These are phyloP conservation scores for Drosophila lacertosa DNA, from an alignment of 1,140 invertebrate genomes.

Conservation along the genomic window DNA sequence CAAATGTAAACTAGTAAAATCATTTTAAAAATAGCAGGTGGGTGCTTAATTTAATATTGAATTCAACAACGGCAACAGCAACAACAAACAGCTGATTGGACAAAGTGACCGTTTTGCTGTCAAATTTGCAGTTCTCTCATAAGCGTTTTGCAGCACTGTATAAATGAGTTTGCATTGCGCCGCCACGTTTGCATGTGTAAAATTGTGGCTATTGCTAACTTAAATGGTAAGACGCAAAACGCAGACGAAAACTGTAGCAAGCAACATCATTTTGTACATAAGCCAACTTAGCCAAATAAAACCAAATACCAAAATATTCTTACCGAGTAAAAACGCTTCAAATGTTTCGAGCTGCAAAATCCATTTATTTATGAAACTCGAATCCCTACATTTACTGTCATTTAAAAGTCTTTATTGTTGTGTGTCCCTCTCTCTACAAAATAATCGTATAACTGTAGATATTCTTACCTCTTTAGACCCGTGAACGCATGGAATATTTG, in stretches of 20 bases:
- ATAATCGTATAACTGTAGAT: background rate
- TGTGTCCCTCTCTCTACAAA: too few relatives aligned
- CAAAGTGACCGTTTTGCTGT: slow-evolving; percentile 24
- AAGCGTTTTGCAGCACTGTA: slow-evolving; percentile 21
- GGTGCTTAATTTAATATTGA: slow-evolving; percentile 41
- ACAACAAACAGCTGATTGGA: slow-evolving; percentile 23
- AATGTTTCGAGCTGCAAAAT: background rate
- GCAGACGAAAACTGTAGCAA: slow-evolving; percentile 26
- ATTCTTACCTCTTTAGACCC: slow-evolving; percentile 17
- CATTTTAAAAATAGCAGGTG: slow-evolving; percentile 21
- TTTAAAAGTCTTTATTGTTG: too few relatives aligned
- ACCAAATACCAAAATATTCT: too few relatives aligned
- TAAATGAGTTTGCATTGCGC: background rate
- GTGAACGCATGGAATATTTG: slow-evolving; percentile 45
- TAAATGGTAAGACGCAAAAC: slow-evolving; percentile 22
- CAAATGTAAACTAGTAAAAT: slow-evolving; percentile 25
- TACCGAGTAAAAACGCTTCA: too few relatives aligned
- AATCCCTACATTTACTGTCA: too few relatives aligned
- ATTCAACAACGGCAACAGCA: slow-evolving; percentile 27
- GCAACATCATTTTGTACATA: slow-evolving; percentile 2
- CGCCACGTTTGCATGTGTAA: slow-evolving; percentile 11
- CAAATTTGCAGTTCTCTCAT: background rate
- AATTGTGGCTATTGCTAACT: background rate
- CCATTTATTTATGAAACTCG: too few relatives aligned
- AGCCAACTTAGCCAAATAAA: background rate